Conservation (phyloP, 1,140 invertebrate species). For the silkworm (Bombyx mori) region DNA sequence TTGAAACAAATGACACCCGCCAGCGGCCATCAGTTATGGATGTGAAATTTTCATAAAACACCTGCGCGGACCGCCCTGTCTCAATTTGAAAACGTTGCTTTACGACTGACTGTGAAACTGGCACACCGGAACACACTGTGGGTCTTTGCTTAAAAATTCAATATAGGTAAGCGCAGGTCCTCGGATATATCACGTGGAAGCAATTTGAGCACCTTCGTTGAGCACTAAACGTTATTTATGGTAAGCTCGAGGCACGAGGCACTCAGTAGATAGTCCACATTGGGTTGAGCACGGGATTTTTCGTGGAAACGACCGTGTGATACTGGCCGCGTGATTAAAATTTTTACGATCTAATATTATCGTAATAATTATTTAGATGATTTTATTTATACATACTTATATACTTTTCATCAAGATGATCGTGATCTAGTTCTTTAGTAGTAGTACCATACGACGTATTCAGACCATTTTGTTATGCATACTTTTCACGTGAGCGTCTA, state of each 20-base stretch:
- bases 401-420: no score
- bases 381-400: no score
- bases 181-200: conserved; percentile 59
- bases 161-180: conserved; percentile 50
- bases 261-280: conserved; percentile 52
- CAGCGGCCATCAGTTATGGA: conserved; percentile 9
- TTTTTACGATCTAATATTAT: no score
- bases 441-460: no score
- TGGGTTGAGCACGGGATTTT: neutral
- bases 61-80: conserved; percentile 22
- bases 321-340: no score
- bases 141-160: conserved; percentile 53
- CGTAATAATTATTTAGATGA: no score
- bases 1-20: no score
- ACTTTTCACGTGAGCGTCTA: no score
- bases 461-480: no score
- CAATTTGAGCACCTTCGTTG: conserved; percentile 58
- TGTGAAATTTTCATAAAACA: conserved; percentile 19
- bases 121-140: conserved; percentile 8
- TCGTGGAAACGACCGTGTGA: neutral
- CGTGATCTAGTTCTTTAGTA: no score
- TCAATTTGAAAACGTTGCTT: conserved; percentile 29
- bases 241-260: conserved; percentile 33
- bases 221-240: conserved; percentile 65
- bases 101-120: conserved; percentile 11